Evolutionary conservation across 2,888 invertebrate genomes (phyloP).

Genomic region (Nasonovia ribisnigri): DNA sequence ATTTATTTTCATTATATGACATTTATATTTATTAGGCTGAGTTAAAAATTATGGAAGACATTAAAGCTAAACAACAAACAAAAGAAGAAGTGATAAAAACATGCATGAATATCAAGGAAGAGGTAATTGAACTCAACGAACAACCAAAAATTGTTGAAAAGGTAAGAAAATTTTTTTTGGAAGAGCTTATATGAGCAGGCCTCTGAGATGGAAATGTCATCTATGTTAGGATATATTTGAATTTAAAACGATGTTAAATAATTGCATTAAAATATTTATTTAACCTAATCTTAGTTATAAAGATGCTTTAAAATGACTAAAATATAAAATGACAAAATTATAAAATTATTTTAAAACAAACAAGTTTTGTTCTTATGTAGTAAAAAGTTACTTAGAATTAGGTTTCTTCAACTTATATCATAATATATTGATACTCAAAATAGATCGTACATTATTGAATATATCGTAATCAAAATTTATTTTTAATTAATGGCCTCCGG

Average conservation of each 20-base stretch:
- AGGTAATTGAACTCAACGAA: conserved; percentile 66
- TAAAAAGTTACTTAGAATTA: too few relatives aligned
- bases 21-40: conserved; percentile 74
- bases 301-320: not conserved
- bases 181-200: not conserved
- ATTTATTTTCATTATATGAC: not conserved
- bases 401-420: too few relatives aligned
- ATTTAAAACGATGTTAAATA: not conserved
- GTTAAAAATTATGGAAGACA: conserved; percentile 78
- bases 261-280: not conserved
- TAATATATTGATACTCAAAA: too few relatives aligned
- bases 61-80: conserved; percentile 75
- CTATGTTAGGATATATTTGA: not conserved
- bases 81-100: conserved; percentile 66
- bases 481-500: too few relatives aligned
- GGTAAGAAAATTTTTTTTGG: not conserved
- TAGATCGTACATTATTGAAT: too few relatives aligned
- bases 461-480: too few relatives aligned
- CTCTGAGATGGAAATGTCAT: not conserved
- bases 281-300: not conserved
- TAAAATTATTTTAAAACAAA: too few relatives aligned
- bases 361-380: too few relatives aligned
- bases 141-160: conserved; percentile 54
- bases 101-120: conserved; percentile 53
- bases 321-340: too few relatives aligned